Percentiles rank a stretch among this genome's conserved stretches.
Evolutionary conservation across 1,140 invertebrate genomes (phyloP).

Genomic region (Saccostrea cuccullata): DNA sequence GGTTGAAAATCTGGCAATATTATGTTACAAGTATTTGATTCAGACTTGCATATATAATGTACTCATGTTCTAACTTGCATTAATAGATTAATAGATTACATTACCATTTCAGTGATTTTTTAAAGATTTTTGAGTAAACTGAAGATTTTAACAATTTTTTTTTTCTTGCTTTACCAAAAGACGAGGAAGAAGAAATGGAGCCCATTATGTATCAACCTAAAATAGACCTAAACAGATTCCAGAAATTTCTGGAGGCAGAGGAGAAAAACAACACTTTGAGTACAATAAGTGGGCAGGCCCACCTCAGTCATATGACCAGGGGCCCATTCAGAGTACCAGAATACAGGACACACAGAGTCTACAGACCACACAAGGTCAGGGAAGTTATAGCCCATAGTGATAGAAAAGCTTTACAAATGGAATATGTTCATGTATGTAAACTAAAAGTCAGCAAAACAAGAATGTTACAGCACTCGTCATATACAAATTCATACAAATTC

Average conservation of each 20-base stretch:
- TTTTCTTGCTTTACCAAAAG: neutral
- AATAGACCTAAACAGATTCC: conserved; percentile 73
- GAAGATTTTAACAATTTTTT: neutral
- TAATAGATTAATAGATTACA: no score
- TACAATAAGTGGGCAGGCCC: conserved; percentile 68
- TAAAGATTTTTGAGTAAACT: no score
- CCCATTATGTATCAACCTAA: conserved; percentile 71
- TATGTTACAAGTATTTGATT: no score
- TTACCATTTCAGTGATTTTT: no score
- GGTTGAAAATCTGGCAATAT: no score
- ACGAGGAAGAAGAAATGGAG: conserved; percentile 54
- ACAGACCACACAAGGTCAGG: conserved; percentile 49
- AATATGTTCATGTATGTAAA: neutral
- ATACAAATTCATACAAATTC: no score
- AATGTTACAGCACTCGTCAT: neutral
- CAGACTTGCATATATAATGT: no score
- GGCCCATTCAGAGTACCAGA: conserved; percentile 62
- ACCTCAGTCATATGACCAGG: conserved; percentile 58
- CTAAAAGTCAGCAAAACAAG: neutral
- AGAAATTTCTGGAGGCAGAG: conserved; percentile 70
- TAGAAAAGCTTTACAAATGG: neutral
- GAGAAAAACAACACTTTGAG: conserved; percentile 68
- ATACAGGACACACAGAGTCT: conserved; percentile 57
- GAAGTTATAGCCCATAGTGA: neutral
- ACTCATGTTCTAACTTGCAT: no score